Evolutionary conservation across 2,113 vertebrate genomes (phyloP).

Genomic region (Poeciliopsis turrubarensis): DNA sequence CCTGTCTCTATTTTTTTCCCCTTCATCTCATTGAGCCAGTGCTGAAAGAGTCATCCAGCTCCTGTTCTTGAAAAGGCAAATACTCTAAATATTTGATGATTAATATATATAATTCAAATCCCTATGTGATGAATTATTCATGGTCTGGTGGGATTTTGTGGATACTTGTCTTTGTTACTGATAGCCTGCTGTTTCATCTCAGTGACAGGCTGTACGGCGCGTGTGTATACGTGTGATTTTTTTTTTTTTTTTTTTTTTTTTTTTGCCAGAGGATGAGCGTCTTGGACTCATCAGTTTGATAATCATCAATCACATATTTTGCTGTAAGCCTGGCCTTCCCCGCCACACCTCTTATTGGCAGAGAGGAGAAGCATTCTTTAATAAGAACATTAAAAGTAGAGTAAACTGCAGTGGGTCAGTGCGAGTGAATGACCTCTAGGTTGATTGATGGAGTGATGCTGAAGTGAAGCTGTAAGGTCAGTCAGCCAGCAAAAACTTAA

Average conservation of each 20-base stretch:
- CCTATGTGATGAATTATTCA: slow-evolving; percentile 72
- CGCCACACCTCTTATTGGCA: not conserved
- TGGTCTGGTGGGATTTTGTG: slow-evolving; percentile 68
- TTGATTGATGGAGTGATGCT: slow-evolving; percentile 9
- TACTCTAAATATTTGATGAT: slow-evolving; percentile 78
- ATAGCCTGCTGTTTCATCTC: slow-evolving; percentile 52
- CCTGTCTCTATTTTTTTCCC: slow-evolving; percentile 5
- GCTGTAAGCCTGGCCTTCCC: not conserved
- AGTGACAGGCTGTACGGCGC: slow-evolving; percentile 14
- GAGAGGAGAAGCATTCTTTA: slow-evolving; percentile 1
- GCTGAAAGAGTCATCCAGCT: slow-evolving; percentile 42
- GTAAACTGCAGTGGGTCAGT: not conserved
- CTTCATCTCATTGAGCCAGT: slow-evolving; percentile 13
- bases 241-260: not conserved
- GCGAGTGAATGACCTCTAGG: slow-evolving; percentile 11
- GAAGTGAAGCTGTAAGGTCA: slow-evolving; percentile 37
- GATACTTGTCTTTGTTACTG: slow-evolving; percentile 77
- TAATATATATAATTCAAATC: slow-evolving; percentile 77
- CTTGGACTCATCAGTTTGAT: not conserved
- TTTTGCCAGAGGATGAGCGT: not conserved
- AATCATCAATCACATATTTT: not conserved
- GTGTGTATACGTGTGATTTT: not conserved
- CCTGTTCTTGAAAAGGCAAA: slow-evolving; percentile 67
- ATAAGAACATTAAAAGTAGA: not conserved
- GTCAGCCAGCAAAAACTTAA: slow-evolving; percentile 52